Conservation (phyloP, 2,888 invertebrate species). For the Tipula lateralis region DNA sequence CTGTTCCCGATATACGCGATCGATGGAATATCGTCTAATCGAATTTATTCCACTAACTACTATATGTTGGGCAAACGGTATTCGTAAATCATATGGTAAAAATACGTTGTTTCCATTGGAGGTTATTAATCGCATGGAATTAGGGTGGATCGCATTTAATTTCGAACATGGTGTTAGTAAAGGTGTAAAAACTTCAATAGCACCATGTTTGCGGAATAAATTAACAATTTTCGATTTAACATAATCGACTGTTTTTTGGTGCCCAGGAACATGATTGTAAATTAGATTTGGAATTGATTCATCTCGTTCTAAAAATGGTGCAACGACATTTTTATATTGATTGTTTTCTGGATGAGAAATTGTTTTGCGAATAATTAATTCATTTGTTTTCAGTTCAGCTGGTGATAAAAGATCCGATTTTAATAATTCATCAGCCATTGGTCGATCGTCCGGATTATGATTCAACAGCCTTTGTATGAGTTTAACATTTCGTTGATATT, state of each 20-base stretch:
- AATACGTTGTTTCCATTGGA: constrained; percentile 71
- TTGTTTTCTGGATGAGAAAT: constrained; percentile 68
- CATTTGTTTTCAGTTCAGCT: constrained; percentile 69
- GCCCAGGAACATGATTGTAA: constrained; percentile 58
- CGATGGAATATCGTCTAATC: constrained; percentile 73
- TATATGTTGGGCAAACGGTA: constrained; percentile 68
- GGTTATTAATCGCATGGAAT: constrained; percentile 71
- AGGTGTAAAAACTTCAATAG: constrained; percentile 65
- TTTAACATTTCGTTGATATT: constrained; percentile 41
- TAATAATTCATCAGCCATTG: constrained; percentile 72
- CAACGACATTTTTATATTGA: constrained; percentile 60
- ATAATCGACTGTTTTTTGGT: neutral
- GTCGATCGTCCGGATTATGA: constrained; percentile 71
- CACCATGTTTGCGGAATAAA: constrained; percentile 67
- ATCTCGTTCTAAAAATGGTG: constrained; percentile 26
- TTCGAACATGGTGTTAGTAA: constrained; percentile 65
- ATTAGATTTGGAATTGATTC: constrained; percentile 56
- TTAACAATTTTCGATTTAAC: constrained; percentile 40
- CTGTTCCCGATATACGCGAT: constrained; percentile 71
- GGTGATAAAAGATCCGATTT: constrained; percentile 73
- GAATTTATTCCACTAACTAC: constrained; percentile 66
- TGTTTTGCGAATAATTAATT: constrained; percentile 67
- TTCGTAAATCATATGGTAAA: constrained; percentile 70
- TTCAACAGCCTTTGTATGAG: constrained; percentile 60
- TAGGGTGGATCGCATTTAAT: constrained; percentile 46